Conservation (phyloP, 2,888 invertebrate species). For the Cataglyphis rosenhaueri region DNA sequence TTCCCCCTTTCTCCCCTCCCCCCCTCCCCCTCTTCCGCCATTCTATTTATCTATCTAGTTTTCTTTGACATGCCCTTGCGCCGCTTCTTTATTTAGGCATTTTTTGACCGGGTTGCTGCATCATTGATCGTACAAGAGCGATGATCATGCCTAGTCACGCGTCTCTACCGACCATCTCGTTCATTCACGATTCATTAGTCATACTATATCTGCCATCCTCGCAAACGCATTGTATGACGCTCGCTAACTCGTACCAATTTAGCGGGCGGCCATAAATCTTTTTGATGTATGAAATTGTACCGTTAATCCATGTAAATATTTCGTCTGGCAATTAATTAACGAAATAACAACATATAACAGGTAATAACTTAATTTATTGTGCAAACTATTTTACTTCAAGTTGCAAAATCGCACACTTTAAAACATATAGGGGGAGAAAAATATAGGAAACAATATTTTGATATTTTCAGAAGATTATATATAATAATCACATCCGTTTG, state of each 20-base stretch:
- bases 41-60: neutral
- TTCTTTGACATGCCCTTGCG: neutral
- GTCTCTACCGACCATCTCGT: neutral
- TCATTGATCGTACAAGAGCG: conserved; percentile 12
- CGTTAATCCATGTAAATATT: conserved; percentile 40
- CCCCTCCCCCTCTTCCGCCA: neutral
- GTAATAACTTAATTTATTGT: neutral
- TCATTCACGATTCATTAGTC: conserved; percentile 52
- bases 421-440: neutral
- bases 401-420: neutral
- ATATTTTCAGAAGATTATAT: neutral
- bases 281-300: conserved; percentile 38
- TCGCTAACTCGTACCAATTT: conserved; percentile 39
- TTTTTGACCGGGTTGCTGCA: conserved; percentile 41
- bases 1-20: too few species aligned
- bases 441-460: neutral
- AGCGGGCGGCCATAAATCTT: conserved; percentile 42
- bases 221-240: conserved; percentile 47
- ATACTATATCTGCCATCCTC: conserved; percentile 30
- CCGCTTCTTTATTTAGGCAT: conserved; percentile 59
- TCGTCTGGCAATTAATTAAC: conserved; percentile 35
- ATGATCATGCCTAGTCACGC: conserved; percentile 29
- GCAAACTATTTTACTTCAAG: neutral
- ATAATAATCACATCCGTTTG: neutral
- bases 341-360: neutral